Evolutionary conservation across 2,113 vertebrate genomes (phyloP), one percentile per base, ranked within the genome.

Genomic region (Ictalurus punctatus): DNA sequence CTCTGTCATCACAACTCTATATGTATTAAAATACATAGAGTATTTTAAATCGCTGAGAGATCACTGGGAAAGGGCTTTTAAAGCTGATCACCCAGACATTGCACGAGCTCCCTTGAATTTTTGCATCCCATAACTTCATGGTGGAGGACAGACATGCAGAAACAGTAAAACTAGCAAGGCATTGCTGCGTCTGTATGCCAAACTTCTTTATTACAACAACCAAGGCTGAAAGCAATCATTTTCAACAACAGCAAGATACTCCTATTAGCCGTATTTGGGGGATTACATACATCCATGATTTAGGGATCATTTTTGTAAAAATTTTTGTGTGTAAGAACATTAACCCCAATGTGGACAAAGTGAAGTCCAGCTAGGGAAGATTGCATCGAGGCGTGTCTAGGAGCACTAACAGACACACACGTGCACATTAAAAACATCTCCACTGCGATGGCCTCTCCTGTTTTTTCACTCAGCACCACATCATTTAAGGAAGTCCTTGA

Each of bases 391-490:
- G 90, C 82, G 74, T 91, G 88, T 85, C 84, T 85, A 21, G 58
- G 76, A 61, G 83, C 44, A 65, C 84, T 88, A 58, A 76, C 71
- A 88, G 69, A 88, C 87, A 76, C 81, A 89, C 58, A 88, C 23
- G 25, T 13, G 83, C 83, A 81, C 76, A 90, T 73, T 92, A 88
- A 92, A 86, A 86, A 89, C 69, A 91, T 92, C 84, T 89, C 89
- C 76, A 86, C 84, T 92, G 3, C 87, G 76, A 90, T 90, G 92
- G 93, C 92, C 83, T 94, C 93, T 95, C 94, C 95, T 94, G 91
- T 93, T 93, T 93, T 93, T 95, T 98, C 97, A 96, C 93, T 97
- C 96, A 97, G 94, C 96, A 95, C 95, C 93, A 94, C 90, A 96
- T 96, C 94, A 96, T 97, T 97, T 96, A 30, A 89, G 94, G 95